Conservation (phyloP, 2,113 vertebrate species). For the Psilopsiagon aymara region DNA sequence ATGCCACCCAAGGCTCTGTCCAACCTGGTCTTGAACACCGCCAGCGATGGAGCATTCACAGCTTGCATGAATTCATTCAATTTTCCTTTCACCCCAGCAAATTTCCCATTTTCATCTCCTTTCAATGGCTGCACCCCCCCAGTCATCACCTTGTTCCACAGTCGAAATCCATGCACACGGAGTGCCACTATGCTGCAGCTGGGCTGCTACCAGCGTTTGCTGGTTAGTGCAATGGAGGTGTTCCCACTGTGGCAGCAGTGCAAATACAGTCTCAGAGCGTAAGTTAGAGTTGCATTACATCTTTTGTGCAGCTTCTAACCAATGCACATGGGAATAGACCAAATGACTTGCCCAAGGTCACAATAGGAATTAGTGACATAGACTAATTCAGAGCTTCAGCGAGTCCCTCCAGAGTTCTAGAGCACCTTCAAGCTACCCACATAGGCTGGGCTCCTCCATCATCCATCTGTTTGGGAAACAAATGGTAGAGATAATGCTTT, state of each 20-base stretch:
- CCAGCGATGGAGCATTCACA: no score
- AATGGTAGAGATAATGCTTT: background rate
- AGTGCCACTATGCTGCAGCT: rapidly evolving
- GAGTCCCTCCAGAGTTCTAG: background rate
- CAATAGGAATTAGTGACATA: background rate
- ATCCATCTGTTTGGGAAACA: background rate
- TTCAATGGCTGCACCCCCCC: rapidly evolving
- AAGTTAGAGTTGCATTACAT: background rate
- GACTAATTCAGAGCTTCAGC: background rate
- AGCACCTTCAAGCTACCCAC: background rate
- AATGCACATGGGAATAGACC: background rate
- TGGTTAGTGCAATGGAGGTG: rapidly evolving
- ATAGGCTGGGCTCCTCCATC: rapidly evolving
- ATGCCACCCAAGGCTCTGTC: no score
- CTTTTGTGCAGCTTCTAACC: background rate
- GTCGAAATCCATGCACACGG: rapidly evolving
- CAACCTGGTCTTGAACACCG: no score
- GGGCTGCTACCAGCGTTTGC: background rate
- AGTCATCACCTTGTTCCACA: background rate
- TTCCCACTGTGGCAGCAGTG: background rate
- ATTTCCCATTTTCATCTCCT: background rate
- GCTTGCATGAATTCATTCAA: background rate
- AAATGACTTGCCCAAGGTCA: background rate
- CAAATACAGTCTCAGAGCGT: background rate
- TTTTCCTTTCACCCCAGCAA: background rate